These are phyloP conservation scores for Cheirogaleus medius DNA, from an alignment of 2,113 vertebrate species.

Conservation along the genomic window DNA sequence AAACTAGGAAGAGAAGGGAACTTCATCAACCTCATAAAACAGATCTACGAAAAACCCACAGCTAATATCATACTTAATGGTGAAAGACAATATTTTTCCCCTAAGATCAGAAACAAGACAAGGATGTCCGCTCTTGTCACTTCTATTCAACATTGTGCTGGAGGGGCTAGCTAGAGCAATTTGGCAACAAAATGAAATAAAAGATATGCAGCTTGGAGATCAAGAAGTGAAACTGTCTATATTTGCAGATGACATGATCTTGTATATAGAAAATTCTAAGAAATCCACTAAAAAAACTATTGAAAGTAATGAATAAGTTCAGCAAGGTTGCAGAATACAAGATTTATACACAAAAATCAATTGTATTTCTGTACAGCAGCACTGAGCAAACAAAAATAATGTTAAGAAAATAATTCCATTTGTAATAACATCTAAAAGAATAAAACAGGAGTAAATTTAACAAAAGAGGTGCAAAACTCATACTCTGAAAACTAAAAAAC, in stretches of 20 bases:
- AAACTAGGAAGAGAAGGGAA: neutral
- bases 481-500: neutral
- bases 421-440: neutral
- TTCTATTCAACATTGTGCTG: neutral
- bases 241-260: neutral
- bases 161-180: neutral
- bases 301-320: constrained; percentile 15
- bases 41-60: neutral
- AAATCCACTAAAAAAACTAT: neutral
- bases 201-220: neutral
- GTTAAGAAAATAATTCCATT: neutral
- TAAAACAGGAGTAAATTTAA: neutral
- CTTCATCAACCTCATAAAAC: neutral
- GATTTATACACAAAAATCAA: constrained; percentile 17
- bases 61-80: neutral
- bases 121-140: neutral
- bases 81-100: neutral
- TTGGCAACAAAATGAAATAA: constrained; percentile 1
- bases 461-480: neutral
- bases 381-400: neutral
- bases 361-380: neutral
- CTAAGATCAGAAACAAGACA: neutral
- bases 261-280: neutral
- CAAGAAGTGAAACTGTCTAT: neutral
- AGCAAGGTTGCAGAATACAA: neutral